Evolutionary conservation across 2,888 invertebrate species (phyloP).

Genomic region (Lasioglossum lativentre): DNA sequence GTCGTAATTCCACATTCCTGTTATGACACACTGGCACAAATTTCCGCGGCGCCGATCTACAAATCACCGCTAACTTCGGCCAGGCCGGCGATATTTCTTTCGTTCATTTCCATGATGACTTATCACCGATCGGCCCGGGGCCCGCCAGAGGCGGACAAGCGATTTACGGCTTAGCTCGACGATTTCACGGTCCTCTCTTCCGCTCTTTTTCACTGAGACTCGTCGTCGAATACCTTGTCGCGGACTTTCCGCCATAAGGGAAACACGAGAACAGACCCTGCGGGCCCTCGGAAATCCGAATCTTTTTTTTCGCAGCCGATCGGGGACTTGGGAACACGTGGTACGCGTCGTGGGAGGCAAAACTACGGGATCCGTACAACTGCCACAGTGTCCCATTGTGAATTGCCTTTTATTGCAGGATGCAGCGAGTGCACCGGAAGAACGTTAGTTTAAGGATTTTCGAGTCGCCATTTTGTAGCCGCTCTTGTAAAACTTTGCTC

Average conservation of each 20-base stretch:
- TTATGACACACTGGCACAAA: slow-evolving; percentile 63
- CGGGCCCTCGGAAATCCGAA: slow-evolving; percentile 20
- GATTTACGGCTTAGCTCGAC: slow-evolving; percentile 43
- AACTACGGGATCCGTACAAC: not conserved
- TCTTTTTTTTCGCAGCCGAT: slow-evolving; percentile 9
- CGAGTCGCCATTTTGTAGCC: not conserved
- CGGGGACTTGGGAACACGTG: slow-evolving; percentile 14
- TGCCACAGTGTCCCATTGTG: not conserved
- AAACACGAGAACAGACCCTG: slow-evolving; percentile 31
- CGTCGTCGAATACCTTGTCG: not conserved
- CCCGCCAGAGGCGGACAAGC: not conserved
- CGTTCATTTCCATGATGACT: slow-evolving; percentile 45
- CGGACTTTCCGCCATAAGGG: not conserved
- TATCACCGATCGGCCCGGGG: slow-evolving; percentile 45
- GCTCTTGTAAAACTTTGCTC: not conserved
- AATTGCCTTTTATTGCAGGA: not conserved
- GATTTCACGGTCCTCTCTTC: slow-evolving; percentile 6
- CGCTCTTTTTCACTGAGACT: not conserved
- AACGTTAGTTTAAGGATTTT: not conserved
- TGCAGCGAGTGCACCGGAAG: not conserved
- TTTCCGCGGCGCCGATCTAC: slow-evolving; percentile 53
- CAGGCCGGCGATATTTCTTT: slow-evolving; percentile 40
- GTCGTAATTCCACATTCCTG: slow-evolving; percentile 48
- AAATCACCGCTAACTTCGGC: slow-evolving; percentile 53
- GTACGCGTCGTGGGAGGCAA: slow-evolving; percentile 12